phyloP scores from a whole-genome alignment of 1,140 invertebrate genomes.

The Drosophila bifasciata region DNA sequence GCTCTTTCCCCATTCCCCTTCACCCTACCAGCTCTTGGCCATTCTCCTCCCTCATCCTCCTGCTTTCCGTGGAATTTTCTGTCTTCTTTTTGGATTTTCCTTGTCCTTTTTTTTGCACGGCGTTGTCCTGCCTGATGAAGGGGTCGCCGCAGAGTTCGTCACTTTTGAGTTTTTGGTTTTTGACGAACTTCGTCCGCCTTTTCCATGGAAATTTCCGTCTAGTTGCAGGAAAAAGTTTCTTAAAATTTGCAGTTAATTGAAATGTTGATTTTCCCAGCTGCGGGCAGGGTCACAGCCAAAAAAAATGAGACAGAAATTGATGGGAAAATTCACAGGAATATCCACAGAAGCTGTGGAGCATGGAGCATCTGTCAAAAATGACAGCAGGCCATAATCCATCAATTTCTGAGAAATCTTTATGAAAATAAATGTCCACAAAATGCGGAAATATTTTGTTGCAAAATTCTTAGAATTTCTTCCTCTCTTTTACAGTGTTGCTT shows the following conservation, averaged over 20 bases:
- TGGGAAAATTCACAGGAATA: background rate
- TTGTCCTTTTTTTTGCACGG: slow-evolving; percentile 39
- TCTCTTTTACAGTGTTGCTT: no score
- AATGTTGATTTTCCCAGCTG: slow-evolving; percentile 67
- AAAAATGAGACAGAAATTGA: slow-evolving; percentile 20
- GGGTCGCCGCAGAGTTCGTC: slow-evolving; percentile 58
- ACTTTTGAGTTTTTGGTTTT: slow-evolving; percentile 64
- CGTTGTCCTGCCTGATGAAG: slow-evolving; percentile 32
- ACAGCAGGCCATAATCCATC: background rate
- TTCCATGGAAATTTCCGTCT: slow-evolving; percentile 42
- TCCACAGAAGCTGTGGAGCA: no score
- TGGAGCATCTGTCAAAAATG: background rate
- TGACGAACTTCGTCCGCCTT: slow-evolving; percentile 63
- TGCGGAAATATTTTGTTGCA: no score
- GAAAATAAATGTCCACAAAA: no score
- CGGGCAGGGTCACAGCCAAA: slow-evolving; percentile 26
- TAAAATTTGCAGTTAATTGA: slow-evolving; percentile 70
- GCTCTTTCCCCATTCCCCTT: background rate
- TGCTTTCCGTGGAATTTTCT: slow-evolving; percentile 35
- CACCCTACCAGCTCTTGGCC: background rate
- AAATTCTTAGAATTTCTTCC: no score
- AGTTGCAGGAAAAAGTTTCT: slow-evolving; percentile 53
- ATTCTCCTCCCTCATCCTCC: slow-evolving; percentile 13
- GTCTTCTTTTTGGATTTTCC: slow-evolving; percentile 43
- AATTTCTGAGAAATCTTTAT: no score